Evolutionary conservation across 2,113 vertebrate species (phyloP), one percentile per base, ranked within the genome.

Genomic region (Marmota monax): DNA sequence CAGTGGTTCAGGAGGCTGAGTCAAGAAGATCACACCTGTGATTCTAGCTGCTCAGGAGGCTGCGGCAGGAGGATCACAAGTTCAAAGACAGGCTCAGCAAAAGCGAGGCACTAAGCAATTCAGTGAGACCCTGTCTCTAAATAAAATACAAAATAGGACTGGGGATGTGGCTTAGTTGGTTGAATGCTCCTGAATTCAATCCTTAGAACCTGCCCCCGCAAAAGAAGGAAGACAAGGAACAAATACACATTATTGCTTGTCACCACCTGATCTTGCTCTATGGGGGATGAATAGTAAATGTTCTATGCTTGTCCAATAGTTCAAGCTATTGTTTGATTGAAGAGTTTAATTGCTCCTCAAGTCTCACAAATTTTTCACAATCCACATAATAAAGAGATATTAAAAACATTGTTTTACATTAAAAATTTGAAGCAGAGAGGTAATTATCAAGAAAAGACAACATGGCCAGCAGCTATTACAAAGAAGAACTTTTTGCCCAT

Each of bases 391-490:
- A 74, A 79, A 82, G 67, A 51, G 12, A 74, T 92, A 87, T 90
- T 23, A 69, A 95, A 94, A 56, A 27, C 17, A 61, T 74, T 73
- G 48, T 27, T 96, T 82, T 86, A 84, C 23, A 37, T 72, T 77
- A 53, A 91, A 83, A 88, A 70, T 22, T 82, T 25, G 42, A 95
- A 92, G 67, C 79, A 80, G 67, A 93, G 48, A 89, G 45, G 37
- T 61, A 77, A 89, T 93, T 77, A 80, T 51, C 27, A 90, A 92
- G 48, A 88, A 22, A 92, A 95, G 61, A 77, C 39, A 72, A 84
- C n/a, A 23, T 86, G 63, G n/a, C 13, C n/a, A 45, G 56, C 39
- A 56, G 39, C 56, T 51, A 27, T 83, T 86, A 58, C 8, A 94
- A 91, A 78, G 37, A 74, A 80, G 48, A 83, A 1, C n/a, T 79